Conservation (phyloP, 2,797 vertebrate genomes). For the Betta splendens region DNA sequence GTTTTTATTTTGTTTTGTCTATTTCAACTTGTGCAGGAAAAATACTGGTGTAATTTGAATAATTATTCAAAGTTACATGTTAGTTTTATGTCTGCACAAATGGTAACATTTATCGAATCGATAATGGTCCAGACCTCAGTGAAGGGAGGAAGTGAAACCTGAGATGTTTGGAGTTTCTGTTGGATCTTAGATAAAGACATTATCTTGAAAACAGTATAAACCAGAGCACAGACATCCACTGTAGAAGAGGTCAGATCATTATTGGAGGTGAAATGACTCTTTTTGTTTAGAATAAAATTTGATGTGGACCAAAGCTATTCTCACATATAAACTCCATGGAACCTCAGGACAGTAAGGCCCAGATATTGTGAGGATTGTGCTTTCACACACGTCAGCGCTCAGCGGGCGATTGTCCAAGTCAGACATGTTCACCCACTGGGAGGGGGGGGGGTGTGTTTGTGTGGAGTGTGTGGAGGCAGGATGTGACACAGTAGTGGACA, state of each 20-base stretch:
- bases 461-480: too few species aligned
- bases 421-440: too few species aligned
- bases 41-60: fast-evolving
- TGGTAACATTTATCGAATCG: constrained; percentile 9
- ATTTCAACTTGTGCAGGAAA: constrained; percentile 2
- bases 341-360: too few species aligned
- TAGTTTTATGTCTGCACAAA: not conserved
- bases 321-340: too few species aligned
- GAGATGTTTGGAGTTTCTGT: constrained; percentile 7
- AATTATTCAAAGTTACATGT: constrained; percentile 1
- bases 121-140: not conserved
- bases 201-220: constrained; percentile 1
- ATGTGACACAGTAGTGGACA: too few species aligned
- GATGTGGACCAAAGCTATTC: too few species aligned
- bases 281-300: constrained; percentile 5
- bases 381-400: too few species aligned
- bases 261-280: constrained; percentile 6
- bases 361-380: too few species aligned
- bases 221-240: constrained; percentile 4
- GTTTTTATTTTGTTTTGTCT: not conserved
- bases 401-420: too few species aligned
- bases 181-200: constrained; percentile 11
- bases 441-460: too few species aligned
- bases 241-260: constrained; percentile 8
- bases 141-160: constrained; percentile 5